These are phyloP conservation scores for Istiophorus platypterus DNA, from an alignment of 2,113 vertebrate species.

Conservation along the genomic window DNA sequence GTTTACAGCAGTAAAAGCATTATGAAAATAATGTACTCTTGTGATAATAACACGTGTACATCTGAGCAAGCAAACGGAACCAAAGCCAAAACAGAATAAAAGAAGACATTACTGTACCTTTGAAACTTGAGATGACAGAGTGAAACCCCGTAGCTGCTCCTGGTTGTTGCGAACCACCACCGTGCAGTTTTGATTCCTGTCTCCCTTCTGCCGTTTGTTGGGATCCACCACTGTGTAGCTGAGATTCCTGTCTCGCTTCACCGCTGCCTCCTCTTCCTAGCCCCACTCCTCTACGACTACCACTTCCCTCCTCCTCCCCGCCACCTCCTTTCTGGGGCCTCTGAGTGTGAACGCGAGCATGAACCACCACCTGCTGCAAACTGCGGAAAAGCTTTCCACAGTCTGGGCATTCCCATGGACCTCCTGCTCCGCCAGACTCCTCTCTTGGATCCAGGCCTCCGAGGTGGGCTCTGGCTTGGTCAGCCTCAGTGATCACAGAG, in stretches of 20 bases:
- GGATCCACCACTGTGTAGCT: constrained; percentile 64
- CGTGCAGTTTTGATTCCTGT: constrained; percentile 77
- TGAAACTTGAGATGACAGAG: constrained; percentile 77
- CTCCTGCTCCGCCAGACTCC: constrained; percentile 62
- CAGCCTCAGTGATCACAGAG: constrained; percentile 76
- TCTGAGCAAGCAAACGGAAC: constrained; percentile 28
- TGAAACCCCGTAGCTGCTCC: constrained; percentile 73
- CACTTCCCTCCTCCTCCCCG: constrained; percentile 55
- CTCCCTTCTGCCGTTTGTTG: constrained; percentile 73
- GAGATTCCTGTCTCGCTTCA: constrained; percentile 75
- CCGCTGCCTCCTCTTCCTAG: constrained; percentile 58
- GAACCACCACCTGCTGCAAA: constrained; percentile 84
- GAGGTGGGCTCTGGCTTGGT: constrained; percentile 82
- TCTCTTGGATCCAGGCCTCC: constrained; percentile 77
- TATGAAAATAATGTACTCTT: constrained; percentile 35
- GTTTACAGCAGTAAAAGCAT: constrained; percentile 18
- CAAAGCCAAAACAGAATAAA: constrained; percentile 2
- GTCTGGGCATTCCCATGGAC: constrained; percentile 86
- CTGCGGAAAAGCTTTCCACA: constrained; percentile 86
- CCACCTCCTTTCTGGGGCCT: constrained; percentile 73
- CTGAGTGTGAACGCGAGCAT: constrained; percentile 83
- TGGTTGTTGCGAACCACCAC: constrained; percentile 63
- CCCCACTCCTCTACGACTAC: constrained; percentile 58
- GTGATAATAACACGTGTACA: constrained; percentile 6
- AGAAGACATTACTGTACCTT: constrained; percentile 73